Evolutionary conservation across 2,113 vertebrate genomes (phyloP), one percentile per base, ranked within the genome.

Genomic region (Paramormyrops kingsleyae): DNA sequence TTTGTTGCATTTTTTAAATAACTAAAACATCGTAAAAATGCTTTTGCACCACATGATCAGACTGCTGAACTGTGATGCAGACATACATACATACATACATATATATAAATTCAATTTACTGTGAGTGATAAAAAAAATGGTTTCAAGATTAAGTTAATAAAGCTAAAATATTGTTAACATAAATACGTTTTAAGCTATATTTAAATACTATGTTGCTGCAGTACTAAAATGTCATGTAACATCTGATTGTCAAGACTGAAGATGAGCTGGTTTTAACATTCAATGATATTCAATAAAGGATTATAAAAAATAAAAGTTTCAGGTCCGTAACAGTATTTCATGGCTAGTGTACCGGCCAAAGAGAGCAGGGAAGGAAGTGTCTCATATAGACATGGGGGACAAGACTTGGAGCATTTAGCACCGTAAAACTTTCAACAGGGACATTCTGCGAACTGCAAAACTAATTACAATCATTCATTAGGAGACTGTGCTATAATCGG

Each of bases 391-490:
- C 87, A 50, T 12, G 8, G 12, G 17, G 74, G 49, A 83, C 49
- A 13, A 24, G 42, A 19, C 39, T 4, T 44, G 52, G 10, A 15
- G 35, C 21, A 66, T 21, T 87, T 49, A 52, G 62, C 56, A 42
- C 84, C 39, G 52, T 87, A 87, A 74, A 70, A 90, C 62, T 56
- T 87, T 90, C 89, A 77, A 44, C 62, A 42, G 46, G 21, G 49
- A 80, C 85, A 52, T 52, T 35, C 53, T 27, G 24, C 15, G 7
- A 83, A 56, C 46, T 44, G 9, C 35, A 35, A 80, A 87, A 46
- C 88, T 88, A 90, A 90, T 88, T 83, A 46, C 62, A n/a, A 9
- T 83, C 52, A 83, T 90, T 87, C 46, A 90, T 90, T 90, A 70
- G 50, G 47, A 77, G n/a, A 2, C 84, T 70, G 47, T 39, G 9